Percentiles rank a stretch among this genome's conserved stretches.
phyloP scores from a whole-genome alignment of 1,140 invertebrate species.

The Dufourea novaeangliae region DNA sequence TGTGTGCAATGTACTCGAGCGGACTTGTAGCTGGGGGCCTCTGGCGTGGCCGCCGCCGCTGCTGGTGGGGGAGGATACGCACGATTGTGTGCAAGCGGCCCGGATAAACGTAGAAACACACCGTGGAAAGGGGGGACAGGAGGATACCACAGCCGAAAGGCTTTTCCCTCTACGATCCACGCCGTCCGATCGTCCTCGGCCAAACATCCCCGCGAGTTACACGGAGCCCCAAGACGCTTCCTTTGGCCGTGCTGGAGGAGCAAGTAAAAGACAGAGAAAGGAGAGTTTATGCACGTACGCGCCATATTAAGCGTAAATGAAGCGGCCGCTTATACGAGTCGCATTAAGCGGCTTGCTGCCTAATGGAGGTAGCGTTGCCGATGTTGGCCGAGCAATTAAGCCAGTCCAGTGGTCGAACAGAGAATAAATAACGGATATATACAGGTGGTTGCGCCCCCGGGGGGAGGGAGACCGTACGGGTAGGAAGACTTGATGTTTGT shows the following conservation, averaged over 20 bases:
- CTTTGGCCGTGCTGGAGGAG: conserved; percentile 7
- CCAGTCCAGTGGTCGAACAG: conserved; percentile 64
- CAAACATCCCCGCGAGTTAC: conserved; percentile 49
- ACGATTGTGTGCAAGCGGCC: conserved; percentile 41
- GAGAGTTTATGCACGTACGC: conserved; percentile 55
- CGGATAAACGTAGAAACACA: conserved; percentile 22
- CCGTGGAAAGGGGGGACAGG: too few relatives aligned
- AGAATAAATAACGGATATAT: conserved; percentile 73
- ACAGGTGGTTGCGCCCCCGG: conserved; percentile 63
- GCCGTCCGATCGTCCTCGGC: conserved; percentile 18
- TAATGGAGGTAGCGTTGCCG: conserved; percentile 69
- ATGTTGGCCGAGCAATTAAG: conserved; percentile 73
- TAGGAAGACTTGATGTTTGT: conserved; percentile 22
- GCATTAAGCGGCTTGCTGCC: conserved; percentile 60
- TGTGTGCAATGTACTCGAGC: conserved; percentile 71
- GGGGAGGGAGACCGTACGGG: conserved; percentile 17
- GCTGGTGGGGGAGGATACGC: conserved; percentile 32
- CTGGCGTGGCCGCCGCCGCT: neutral
- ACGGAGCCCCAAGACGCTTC: conserved; percentile 42
- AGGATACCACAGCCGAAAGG: conserved; percentile 28
- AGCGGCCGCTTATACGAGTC: conserved; percentile 36
- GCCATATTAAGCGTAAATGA: conserved; percentile 57
- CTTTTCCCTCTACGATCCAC: conserved; percentile 31
- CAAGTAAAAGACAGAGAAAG: conserved; percentile 11
- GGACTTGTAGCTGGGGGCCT: conserved; percentile 62